Conservation (phyloP, 2,888 invertebrate species). For the Drosophila anomalata region DNA sequence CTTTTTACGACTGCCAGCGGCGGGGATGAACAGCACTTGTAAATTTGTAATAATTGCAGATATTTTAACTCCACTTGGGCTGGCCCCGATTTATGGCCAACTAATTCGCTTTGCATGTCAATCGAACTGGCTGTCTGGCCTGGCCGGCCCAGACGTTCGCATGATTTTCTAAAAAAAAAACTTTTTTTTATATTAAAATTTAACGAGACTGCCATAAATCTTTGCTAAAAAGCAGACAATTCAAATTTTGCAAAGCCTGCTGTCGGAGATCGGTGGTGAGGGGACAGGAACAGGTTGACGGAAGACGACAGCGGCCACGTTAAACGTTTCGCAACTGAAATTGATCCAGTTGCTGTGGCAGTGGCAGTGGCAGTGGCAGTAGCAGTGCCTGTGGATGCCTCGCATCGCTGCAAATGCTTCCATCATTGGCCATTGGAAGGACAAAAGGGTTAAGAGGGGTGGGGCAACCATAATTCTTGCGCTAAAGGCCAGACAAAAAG, state of each 20-base stretch:
- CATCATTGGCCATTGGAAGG: slow-evolving; percentile 63
- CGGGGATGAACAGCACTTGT: slow-evolving; percentile 33
- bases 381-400: slow-evolving; percentile 60
- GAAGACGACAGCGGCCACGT: slow-evolving; percentile 50
- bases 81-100: slow-evolving; percentile 58
- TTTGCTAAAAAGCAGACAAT: slow-evolving; percentile 82
- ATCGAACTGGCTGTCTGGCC: slow-evolving; percentile 42
- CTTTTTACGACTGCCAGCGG: slow-evolving; percentile 28
- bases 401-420: slow-evolving; percentile 75
- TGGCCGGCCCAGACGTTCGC: slow-evolving; percentile 12
- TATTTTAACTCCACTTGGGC: slow-evolving; percentile 40
- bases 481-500: slow-evolving; percentile 72
- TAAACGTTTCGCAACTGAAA: slow-evolving; percentile 72
- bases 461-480: slow-evolving; percentile 78
- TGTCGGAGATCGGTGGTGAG: not conserved
- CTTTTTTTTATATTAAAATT: slow-evolving; percentile 82
- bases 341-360: slow-evolving; percentile 81
- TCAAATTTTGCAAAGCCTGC: slow-evolving; percentile 76
- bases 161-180: slow-evolving; percentile 64
- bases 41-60: slow-evolving; percentile 54
- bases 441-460: slow-evolving; percentile 13
- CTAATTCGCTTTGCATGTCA: slow-evolving; percentile 79
- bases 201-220: slow-evolving; percentile 83
- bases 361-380: slow-evolving; percentile 14
- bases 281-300: slow-evolving; percentile 49